phyloP scores from a whole-genome alignment of 2,797 vertebrate species.

The Esox lucius region DNA sequence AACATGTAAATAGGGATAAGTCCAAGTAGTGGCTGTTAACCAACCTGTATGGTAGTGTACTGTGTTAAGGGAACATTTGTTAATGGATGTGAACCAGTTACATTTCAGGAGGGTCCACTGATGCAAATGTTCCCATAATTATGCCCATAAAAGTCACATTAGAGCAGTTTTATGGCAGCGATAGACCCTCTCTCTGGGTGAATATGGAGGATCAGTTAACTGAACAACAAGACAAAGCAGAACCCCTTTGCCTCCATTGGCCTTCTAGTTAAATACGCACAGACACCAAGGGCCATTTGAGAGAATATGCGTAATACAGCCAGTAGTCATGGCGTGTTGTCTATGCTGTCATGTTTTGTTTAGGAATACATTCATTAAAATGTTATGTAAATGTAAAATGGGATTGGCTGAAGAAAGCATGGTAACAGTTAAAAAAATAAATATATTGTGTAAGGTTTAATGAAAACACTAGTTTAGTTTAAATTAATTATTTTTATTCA shows the following conservation, averaged over 20 bases:
- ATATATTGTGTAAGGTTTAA: conserved; percentile 35
- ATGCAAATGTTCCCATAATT: conserved; percentile 40
- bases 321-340: background rate
- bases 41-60: background rate
- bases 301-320: background rate
- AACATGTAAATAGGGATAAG: conserved; percentile 8
- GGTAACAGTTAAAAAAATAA: no score
- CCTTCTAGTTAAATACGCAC: conserved; percentile 41
- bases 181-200: conserved; percentile 11
- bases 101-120: background rate
- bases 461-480: conserved; percentile 24
- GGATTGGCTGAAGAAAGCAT: background rate
- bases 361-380: background rate
- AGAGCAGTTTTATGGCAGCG: conserved; percentile 57
- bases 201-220: conserved; percentile 49
- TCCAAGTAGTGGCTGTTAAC: background rate
- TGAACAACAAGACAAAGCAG: conserved; percentile 48
- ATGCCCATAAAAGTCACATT: conserved; percentile 61
- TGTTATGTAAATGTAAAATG: background rate
- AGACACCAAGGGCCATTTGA: conserved; percentile 25
- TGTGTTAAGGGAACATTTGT: background rate
- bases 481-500: conserved; percentile 12
- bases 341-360: background rate
- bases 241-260: conserved; percentile 42
- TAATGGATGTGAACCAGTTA: conserved; percentile 1